Conservation (phyloP, 2,888 invertebrate genomes). For the Xestia sexstrigata region DNA sequence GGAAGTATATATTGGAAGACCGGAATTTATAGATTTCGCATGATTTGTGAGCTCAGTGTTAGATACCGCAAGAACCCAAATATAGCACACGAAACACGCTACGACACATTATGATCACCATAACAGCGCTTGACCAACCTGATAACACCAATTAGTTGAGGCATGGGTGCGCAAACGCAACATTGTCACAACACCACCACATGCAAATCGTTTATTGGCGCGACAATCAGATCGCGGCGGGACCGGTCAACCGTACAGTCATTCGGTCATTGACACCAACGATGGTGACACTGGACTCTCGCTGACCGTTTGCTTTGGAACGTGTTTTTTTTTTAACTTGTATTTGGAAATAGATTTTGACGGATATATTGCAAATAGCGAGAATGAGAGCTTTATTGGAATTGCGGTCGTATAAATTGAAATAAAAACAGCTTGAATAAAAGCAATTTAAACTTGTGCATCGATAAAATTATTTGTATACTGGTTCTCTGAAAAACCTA, state of each 20-base stretch:
- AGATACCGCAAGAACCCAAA: neutral
- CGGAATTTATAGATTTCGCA: constrained; percentile 46
- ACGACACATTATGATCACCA: constrained; percentile 55
- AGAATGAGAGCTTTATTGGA: constrained; percentile 9
- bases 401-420: constrained; percentile 19
- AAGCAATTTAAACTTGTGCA: neutral
- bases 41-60: constrained; percentile 37
- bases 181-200: constrained; percentile 77
- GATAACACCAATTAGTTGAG: constrained; percentile 80
- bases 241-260: constrained; percentile 85
- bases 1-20: constrained; percentile 33
- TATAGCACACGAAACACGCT: constrained; percentile 5
- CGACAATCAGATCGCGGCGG: constrained; percentile 89
- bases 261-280: constrained; percentile 83
- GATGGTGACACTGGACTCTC: constrained; percentile 74
- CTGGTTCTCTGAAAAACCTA: constrained; percentile 3
- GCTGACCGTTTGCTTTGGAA: constrained; percentile 39
- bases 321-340: neutral
- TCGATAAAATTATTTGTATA: constrained; percentile 24
- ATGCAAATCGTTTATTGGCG: constrained; percentile 88
- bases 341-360: constrained; percentile 29
- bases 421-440: constrained; percentile 18
- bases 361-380: constrained; percentile 17
- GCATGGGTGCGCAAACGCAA: constrained; percentile 83
- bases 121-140: constrained; percentile 72